phyloP scores from a whole-genome alignment of 2,888 invertebrate genomes.

The Xylota segnis region DNA sequence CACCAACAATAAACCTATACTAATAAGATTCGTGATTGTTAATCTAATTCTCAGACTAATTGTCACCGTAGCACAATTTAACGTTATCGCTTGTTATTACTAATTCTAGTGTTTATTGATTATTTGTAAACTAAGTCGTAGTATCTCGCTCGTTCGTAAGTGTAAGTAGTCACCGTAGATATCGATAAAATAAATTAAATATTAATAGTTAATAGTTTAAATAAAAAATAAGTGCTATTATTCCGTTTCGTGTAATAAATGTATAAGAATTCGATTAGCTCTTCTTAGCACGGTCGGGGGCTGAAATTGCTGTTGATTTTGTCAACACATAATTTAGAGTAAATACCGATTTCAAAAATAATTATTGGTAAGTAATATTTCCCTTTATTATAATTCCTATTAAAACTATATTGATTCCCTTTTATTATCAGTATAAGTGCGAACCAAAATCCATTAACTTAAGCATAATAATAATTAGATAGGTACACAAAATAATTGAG shows the following conservation, averaged over 20 bases:
- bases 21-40: constrained; percentile 62
- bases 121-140: constrained; percentile 15
- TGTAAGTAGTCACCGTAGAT: constrained; percentile 32
- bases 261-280: constrained; percentile 23
- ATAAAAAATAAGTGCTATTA: constrained; percentile 18
- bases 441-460: no score
- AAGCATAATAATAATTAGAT: no score
- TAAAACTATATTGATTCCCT: no score
- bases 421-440: no score
- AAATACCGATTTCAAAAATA: constrained; percentile 12
- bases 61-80: constrained; percentile 53
- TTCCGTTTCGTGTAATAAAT: constrained; percentile 10
- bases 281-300: not conserved
- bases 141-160: constrained; percentile 23
- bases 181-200: constrained; percentile 48
- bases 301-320: constrained; percentile 9
- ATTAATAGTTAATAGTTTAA: not conserved
- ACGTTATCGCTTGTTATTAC: constrained; percentile 37
- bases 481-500: no score
- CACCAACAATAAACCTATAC: constrained; percentile 63
- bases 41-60: constrained; percentile 37
- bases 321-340: constrained; percentile 8
- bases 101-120: constrained; percentile 31
- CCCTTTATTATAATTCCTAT: not conserved
- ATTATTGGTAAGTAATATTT: constrained; percentile 26